Base-by-base conservation (phyloP, 2,113 vertebrate genomes). In the Crocuta crocuta region DNA sequence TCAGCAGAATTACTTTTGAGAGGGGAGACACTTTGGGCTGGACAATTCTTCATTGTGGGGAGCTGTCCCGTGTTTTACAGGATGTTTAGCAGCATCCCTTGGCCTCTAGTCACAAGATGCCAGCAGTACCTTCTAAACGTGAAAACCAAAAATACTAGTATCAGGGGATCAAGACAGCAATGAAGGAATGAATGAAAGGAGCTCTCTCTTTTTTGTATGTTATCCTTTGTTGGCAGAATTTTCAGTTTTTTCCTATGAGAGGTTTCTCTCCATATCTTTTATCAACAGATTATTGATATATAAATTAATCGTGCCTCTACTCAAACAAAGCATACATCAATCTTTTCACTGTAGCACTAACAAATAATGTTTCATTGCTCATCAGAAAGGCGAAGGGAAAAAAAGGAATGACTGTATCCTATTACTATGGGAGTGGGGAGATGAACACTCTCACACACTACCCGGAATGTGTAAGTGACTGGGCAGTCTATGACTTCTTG, bases 201-300 rank as follows among this genome's bases (percentile, higher is more conserved):
- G 55, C n/a, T 88, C n/a, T n/a, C 23, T 61, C 7, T 19, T 61
- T 21, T 61, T 21, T 21, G 31, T 50, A 48, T 48, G 73, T 71
- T 31, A 91, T 39, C 45, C 71, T 97, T 94, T 88, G 70, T 68
- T 53, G 68, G 76, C 80, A 96, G 74, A 65, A 89, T 82, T 96
- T 94, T 48, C 50, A 50, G 71, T 24, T 88, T 88, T 92, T 95
- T 85, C 17, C 61, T 85, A 66, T 61, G 33, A 89, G 45, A 80
- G 86, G 71, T 17, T 84, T 88, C 35, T 70, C 23, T 90, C 33
- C 23, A 1, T 58, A 95, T 94, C 65, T 85, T 80, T 76, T 78
- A 89, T 76, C 45, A 68, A 82, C 4, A 94, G n/a, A 61, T 81
- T 80, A 88, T 28, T 53, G 66, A 43, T 43, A 74, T 7, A 68